A percentile compares a stretch with the other conserved stretches of the same genome.
Evolutionary conservation across 1,140 invertebrate species (phyloP).

Genomic region (Lepidurus couesii): DNA sequence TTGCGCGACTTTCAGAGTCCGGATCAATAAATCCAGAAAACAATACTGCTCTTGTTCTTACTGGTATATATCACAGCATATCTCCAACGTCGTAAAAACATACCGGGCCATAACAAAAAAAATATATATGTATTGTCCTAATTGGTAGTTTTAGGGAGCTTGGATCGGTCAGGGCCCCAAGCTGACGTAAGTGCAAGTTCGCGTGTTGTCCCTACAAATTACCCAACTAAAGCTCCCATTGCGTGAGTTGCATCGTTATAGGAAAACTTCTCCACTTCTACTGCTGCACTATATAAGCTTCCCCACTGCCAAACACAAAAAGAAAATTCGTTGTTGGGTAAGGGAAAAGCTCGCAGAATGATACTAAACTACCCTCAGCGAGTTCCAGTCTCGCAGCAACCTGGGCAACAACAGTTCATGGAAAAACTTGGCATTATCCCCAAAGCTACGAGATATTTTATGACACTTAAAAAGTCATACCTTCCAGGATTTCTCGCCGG

Average conservation of each 20-base stretch:
- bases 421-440: background rate
- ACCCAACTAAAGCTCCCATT: background rate
- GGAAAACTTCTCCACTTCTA: background rate
- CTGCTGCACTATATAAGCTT: background rate
- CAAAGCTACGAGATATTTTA: background rate
- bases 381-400: background rate
- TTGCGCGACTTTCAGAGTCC: no score
- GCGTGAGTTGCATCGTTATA: background rate
- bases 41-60: no score
- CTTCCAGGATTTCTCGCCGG: background rate
- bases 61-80: no score
- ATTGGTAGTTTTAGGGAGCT: background rate
- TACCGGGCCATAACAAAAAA: background rate
- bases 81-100: background rate
- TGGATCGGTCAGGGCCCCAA: background rate
- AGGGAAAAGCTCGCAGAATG: background rate
- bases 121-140: background rate
- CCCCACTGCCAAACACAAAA: background rate
- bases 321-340: background rate
- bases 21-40: no score
- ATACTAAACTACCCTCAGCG: background rate
- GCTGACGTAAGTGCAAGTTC: slow-evolving; percentile 4
- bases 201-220: slow-evolving; percentile 4
- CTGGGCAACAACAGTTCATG: background rate
- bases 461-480: background rate